Evolutionary conservation across 2,888 invertebrate species (phyloP), one percentile per base, ranked within the genome.

Genomic region (Dione juno): DNA sequence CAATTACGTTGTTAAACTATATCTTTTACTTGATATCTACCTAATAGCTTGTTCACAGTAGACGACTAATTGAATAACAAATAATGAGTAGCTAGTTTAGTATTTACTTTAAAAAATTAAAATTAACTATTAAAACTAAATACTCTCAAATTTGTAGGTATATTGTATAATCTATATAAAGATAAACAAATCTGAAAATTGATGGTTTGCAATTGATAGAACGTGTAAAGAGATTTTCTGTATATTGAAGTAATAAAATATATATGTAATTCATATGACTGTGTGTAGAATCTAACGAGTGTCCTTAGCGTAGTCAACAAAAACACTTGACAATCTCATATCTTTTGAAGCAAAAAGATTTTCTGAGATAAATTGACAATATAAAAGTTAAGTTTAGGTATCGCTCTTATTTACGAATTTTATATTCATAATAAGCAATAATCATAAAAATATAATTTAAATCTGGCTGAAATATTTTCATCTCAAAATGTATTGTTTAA

Each of bases 1-100:
- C 53, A n/a, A 64, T 53, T 21, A 41, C 41, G 28, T 16, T 58
- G 35, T n/a, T 35, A 16, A 61, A 35, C 35, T 40, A 67, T 61
- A 19, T 52, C 13, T 43, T 19, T 57, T 40, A 57, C 16, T 57
- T 37, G 37, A 57, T 57, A 57, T 37, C 16, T 57, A 40, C 10
- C 37, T 10, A 40, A 40, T 7, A 11, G 37, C 16, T 57, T 57
- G 57, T 57, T 16, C 57, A 16, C 14, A 57, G 37, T 37, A 1
- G 1, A 57, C 37, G 11, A 16, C 10, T 1, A 57, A 57, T 37
- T 1, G 16, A 40, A 37, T 40, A 16, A 19, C 11, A 11, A 19
- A 19, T 13, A 13, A 9, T 13, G 19, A 19, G 19, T 11, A 19
- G 19, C 10, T 50, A 48, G 16, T 48, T 45, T n/a, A n/a, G 28